These are phyloP conservation scores for Ophiothrix spiculata DNA, from an alignment of 35 echinoderm and acorn worm species.

Conservation along the genomic window DNA sequence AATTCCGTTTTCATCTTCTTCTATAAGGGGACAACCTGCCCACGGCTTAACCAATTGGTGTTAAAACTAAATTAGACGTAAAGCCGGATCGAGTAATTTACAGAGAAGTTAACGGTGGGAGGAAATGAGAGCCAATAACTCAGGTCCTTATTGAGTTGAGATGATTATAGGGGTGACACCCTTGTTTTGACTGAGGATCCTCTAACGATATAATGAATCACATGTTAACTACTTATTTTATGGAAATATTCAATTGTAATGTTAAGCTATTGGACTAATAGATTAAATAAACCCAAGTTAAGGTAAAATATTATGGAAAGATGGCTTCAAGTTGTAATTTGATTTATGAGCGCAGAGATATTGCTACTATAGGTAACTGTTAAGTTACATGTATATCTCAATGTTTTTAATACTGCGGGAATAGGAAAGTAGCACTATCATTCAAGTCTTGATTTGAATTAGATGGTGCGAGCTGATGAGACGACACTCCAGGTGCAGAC, in stretches of 20 bases:
- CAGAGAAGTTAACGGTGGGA: background rate
- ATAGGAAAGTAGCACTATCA: too few species aligned
- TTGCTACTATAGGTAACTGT: too few species aligned
- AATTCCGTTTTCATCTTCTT: background rate
- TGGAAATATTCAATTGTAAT: constrained; percentile 3
- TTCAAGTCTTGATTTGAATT: too few species aligned
- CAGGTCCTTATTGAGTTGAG: constrained; percentile 1
- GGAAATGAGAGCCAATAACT: background rate
- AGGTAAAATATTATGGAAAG: too few species aligned
- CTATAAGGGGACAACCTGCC: background rate
- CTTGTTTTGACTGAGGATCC: background rate
- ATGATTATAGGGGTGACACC: background rate
- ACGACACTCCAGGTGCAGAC: too few species aligned
- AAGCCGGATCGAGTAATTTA: constrained; percentile 2
- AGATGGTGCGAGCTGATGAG: too few species aligned
- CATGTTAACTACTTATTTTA: background rate
- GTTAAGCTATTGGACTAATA: too few species aligned
- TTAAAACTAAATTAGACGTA: background rate
- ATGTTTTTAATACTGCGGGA: too few species aligned
- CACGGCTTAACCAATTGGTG: constrained; percentile 7
- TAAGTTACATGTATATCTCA: too few species aligned
- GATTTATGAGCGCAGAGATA: too few species aligned
- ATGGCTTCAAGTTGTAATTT: too few species aligned
- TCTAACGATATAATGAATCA: constrained; percentile 3
- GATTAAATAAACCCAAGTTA: too few species aligned